Evolutionary conservation across 2,113 vertebrate species (phyloP).

Genomic region (Coracopsis vasa): DNA sequence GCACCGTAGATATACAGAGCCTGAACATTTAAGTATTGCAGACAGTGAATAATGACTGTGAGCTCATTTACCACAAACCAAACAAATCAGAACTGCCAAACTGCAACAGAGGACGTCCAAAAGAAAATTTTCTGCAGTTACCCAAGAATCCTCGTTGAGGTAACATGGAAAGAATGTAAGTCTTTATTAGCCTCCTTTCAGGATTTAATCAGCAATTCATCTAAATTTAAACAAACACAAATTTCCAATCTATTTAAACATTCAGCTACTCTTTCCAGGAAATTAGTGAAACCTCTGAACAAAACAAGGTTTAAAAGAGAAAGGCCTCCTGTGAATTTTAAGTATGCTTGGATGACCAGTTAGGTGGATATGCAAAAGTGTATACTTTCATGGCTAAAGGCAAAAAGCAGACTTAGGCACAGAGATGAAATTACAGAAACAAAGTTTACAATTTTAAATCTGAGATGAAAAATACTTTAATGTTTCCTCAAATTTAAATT

Average conservation of each 20-base stretch:
- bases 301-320: background rate
- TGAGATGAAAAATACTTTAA: background rate
- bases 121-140: background rate
- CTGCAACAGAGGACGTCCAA: background rate
- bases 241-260: background rate
- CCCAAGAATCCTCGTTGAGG: background rate
- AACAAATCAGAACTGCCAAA: conserved; percentile 7
- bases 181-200: background rate
- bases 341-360: background rate
- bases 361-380: background rate
- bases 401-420: background rate
- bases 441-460: background rate
- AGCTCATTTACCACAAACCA: conserved; percentile 10
- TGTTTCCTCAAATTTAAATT: background rate
- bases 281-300: background rate
- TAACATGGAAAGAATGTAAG: background rate
- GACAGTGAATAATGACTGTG: background rate
- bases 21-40: background rate
- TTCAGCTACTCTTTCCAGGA: background rate
- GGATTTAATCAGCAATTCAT: background rate
- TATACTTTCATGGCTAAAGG: background rate
- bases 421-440: background rate
- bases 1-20: background rate
- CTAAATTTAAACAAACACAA: background rate
- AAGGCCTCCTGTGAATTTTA: background rate